Base-by-base conservation (phyloP, 2,113 vertebrate species). In the Apus apus region DNA sequence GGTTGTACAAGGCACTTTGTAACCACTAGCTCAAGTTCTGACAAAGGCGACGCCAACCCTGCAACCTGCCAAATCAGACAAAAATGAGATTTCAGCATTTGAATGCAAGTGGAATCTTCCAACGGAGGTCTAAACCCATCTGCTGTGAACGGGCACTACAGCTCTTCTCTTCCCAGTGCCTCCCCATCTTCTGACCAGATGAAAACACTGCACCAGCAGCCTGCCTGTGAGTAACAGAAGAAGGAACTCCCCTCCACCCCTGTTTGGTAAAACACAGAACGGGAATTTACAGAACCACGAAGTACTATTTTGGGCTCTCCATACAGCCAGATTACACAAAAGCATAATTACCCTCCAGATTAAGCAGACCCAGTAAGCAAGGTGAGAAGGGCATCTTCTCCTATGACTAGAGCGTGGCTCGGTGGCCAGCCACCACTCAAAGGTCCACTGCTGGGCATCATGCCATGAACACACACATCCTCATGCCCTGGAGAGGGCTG, bases 401-500 rank as follows among this genome's bases (percentile, higher is more conserved):
- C 57, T 56, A 43, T 51, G 58, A 17, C 48, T 46, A 26, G 26
- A 27, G 66, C 51, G 21, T 5, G 2, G 18, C 46, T 27, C 2
- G 4, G 43, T 20, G 61, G 7, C 29, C 67, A 74, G 61, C n/a
- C 53, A 68, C 48, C 17, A 8, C 20, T n/a, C 8, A 0, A 46
- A 87, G 50, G 29, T 15, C 9, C 1, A 9, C 40, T 40, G 18
- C 29, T 3, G 60, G 30, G 19, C 45, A 38, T 10, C 2, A 1
- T 3, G 1, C 13, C 54, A 8, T 6, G 27, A 80, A 45, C 1
- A 0, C 0, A 9, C 46, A 48, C 46, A 48, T 73, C 66, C 74
- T 57, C 38, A 4, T 2, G 23, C 0, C 0, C 48, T 45, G 56
- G 34, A 89, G 36, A 0, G 8, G 50, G 45, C 34, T 36, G 62